Evolutionary conservation across 2,113 vertebrate genomes (phyloP).

Genomic region (Petroica traversi): DNA sequence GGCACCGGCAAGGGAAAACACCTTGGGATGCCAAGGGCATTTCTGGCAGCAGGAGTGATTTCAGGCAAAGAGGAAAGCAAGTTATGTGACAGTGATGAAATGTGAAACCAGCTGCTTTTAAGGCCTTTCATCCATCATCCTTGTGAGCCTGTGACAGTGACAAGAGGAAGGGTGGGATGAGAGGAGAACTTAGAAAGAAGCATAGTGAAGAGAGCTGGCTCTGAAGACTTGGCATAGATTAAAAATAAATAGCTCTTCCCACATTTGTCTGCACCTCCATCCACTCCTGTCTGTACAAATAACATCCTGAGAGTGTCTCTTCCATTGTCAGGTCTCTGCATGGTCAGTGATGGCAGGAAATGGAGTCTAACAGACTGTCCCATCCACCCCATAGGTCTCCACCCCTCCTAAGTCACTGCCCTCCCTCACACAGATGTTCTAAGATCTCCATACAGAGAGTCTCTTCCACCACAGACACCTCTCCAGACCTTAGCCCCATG

Average conservation of each 20-base stretch:
- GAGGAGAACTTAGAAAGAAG: conserved; percentile 2
- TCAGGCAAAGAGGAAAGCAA: neutral
- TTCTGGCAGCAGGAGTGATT: neutral
- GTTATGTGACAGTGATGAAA: conserved; percentile 47
- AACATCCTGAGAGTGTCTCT: neutral
- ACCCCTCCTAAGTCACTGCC: neutral
- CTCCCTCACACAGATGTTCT: neutral
- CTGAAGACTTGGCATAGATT: neutral
- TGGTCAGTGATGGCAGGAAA: neutral
- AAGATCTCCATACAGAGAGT: neutral
- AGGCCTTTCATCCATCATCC: conserved; percentile 59
- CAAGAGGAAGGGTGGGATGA: neutral
- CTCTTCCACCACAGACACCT: neutral
- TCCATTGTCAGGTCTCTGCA: neutral
- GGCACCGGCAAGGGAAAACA: fast-evolving
- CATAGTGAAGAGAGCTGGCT: neutral
- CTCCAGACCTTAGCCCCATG: neutral
- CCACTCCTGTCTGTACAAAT: neutral
- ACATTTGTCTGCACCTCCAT: neutral
- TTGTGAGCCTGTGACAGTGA: conserved; percentile 21
- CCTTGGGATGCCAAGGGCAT: conserved; percentile 34
- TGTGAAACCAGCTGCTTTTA: conserved; percentile 44
- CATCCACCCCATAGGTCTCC: neutral
- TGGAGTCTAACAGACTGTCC: neutral
- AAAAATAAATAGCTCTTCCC: neutral